A percentile compares a stretch with the other conserved stretches of the same genome.
Conservation (phyloP, 2,797 vertebrate species). For the Tokudaia tokunoshimensis region DNA sequence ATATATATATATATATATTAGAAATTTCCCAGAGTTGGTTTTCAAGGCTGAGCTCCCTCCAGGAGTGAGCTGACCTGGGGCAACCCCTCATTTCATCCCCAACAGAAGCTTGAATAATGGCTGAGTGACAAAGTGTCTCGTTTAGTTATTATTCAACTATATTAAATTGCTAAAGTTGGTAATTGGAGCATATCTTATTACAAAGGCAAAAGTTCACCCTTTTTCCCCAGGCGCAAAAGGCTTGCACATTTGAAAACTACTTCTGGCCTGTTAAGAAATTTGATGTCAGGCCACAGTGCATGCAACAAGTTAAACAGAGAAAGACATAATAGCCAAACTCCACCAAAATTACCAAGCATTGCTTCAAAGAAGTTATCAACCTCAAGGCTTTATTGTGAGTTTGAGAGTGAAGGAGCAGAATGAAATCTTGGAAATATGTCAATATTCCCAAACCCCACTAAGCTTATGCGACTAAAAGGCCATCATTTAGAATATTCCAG, state of each 20-base stretch:
- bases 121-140: conserved; percentile 70
- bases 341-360: conserved; percentile 27
- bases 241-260: conserved; percentile 71
- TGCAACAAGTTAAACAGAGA: conserved; percentile 58
- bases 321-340: conserved; percentile 46
- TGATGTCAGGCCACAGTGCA: conserved; percentile 20
- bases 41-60: neutral
- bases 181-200: conserved; percentile 78
- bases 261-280: conserved; percentile 69
- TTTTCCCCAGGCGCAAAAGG: conserved; percentile 65
- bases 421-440: conserved; percentile 26
- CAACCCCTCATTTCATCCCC: conserved; percentile 52
- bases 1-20: no score
- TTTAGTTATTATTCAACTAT: conserved; percentile 81
- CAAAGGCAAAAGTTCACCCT: conserved; percentile 80
- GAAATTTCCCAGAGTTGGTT: conserved; percentile 8
- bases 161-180: conserved; percentile 78
- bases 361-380: conserved; percentile 56
- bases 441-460: neutral
- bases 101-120: conserved; percentile 74
- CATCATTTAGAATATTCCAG: conserved; percentile 26
- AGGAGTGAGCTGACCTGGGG: conserved; percentile 35
- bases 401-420: neutral
- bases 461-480: neutral
- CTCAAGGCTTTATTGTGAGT: neutral